Conservation (phyloP, 2,113 vertebrate species). For the Ivindomyrus marchei region DNA sequence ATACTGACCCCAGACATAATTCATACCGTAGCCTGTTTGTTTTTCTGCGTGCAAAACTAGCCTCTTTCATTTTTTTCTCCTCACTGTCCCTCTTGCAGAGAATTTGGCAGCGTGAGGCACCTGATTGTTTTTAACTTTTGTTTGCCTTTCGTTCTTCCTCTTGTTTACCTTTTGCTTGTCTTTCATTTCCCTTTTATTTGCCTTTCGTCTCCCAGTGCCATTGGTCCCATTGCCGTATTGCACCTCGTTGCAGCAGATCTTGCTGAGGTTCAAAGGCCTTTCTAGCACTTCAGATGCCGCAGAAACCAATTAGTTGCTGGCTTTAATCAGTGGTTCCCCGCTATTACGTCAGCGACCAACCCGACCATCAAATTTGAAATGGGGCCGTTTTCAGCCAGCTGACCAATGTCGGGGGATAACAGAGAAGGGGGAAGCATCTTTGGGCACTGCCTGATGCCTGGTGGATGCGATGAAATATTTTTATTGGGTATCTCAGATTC, state of each 20-base stretch:
- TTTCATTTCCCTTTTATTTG: neutral
- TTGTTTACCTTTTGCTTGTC: neutral
- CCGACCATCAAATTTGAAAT: neutral
- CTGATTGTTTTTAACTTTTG: neutral
- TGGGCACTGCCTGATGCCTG: neutral
- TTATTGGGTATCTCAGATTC: neutral
- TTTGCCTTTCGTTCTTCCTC: neutral
- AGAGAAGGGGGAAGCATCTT: neutral
- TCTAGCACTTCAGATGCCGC: conserved; percentile 47
- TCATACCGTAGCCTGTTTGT: conserved; percentile 36
- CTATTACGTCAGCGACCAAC: neutral
- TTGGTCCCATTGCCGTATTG: conserved; percentile 22
- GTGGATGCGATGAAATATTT: neutral
- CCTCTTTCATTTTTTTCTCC: conserved; percentile 23
- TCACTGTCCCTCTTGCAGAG: conserved; percentile 4
- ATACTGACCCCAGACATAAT: conserved; percentile 31
- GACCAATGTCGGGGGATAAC: neutral
- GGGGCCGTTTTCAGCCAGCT: neutral
- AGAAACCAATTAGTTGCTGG: conserved; percentile 40
- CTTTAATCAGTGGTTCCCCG: conserved; percentile 41
- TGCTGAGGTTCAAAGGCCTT: conserved; percentile 43
- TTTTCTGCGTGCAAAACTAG: conserved; percentile 27
- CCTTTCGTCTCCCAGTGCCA: neutral
- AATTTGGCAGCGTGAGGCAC: conserved; percentile 24
- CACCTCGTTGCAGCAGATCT: conserved; percentile 25